These are phyloP conservation scores for Rhingia rostrata DNA, from an alignment of 2,888 invertebrate genomes.

Conservation along the genomic window DNA sequence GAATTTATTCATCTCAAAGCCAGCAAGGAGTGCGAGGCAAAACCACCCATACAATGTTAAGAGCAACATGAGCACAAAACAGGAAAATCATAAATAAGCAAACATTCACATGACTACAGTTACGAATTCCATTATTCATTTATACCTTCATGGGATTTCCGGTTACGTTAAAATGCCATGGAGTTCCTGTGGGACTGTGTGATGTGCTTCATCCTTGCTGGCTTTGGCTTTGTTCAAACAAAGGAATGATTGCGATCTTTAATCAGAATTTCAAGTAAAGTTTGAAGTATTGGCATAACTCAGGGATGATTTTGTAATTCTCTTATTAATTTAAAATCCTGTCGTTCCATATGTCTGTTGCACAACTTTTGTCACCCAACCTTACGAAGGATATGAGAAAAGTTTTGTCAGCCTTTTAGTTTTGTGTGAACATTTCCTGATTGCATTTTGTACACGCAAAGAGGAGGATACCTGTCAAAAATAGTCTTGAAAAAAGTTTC, in stretches of 20 bases:
- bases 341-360: not conserved
- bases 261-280: conserved; percentile 20
- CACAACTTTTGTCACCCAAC: not conserved
- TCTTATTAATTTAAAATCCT: conserved; percentile 1
- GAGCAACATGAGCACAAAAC: conserved; percentile 59
- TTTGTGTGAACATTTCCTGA: not conserved
- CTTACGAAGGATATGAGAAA: conserved; percentile 27
- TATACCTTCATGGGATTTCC: conserved; percentile 52
- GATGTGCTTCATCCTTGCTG: not conserved
- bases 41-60: conserved; percentile 46
- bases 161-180: conserved; percentile 20
- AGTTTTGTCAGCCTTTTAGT: conserved; percentile 16
- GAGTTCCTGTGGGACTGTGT: not conserved
- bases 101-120: conserved; percentile 48
- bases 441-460: not conserved
- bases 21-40: not conserved
- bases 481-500: conserved; percentile 24
- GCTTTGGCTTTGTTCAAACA: conserved; percentile 17
- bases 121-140: conserved; percentile 64
- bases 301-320: conserved; percentile 1
- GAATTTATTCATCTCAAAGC: conserved; percentile 3
- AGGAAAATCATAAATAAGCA: conserved; percentile 67
- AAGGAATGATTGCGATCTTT: conserved; percentile 36
- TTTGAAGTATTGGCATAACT: conserved; percentile 21
- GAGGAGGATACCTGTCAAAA: not conserved